Base-by-base conservation (phyloP, 2,113 vertebrate genomes). In the Chaetorhynchus papuensis region DNA sequence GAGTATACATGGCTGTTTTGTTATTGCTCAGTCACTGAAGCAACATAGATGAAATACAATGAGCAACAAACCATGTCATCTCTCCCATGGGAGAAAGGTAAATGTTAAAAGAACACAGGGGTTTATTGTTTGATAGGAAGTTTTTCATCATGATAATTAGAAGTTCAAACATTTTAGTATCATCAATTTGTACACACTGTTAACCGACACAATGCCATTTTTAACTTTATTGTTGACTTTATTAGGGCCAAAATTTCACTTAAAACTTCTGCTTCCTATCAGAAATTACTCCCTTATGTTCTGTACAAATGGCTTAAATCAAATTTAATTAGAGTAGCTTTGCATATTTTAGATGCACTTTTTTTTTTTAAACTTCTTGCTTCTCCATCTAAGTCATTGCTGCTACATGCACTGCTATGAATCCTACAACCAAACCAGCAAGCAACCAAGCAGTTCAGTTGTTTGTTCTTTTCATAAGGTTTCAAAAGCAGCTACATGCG, bases 61-160 rank as follows among this genome's bases (percentile, higher is more conserved):
- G 83, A 93, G 93, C 94, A 96, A 83, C 90, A 96, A 97, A 86
- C 93, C 96, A 94, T 95, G 90, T 95, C 85, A 96, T 95, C 24
- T 96, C 88, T 92, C 92, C 92, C 95, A 92, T 23, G 85, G 64
- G 96, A 94, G 64, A 91, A 96, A 94, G 93, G 93, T 95, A 96
- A 96, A 94, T 86, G 93, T 90, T 94, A 94, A 88, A 93, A 93
- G 87, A 93, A 94, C 93, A 94, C 87, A 86, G 92, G 82, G 85
- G 93, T 69, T 96, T 97, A 93, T 70, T 93, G 90, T 96, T 96
- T 91, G 94, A 95, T 87, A 87, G 82, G 59, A 93, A 88, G 88
- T 88, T 97, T 96, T 96, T 95, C 83, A 96, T 95, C 80, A 90
- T 68, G 90, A 95, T 94, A 97, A 95, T 96, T 96, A 96, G 85